Conservation (phyloP, 1,140 invertebrate species). For the Globodera rostochiensis region DNA sequence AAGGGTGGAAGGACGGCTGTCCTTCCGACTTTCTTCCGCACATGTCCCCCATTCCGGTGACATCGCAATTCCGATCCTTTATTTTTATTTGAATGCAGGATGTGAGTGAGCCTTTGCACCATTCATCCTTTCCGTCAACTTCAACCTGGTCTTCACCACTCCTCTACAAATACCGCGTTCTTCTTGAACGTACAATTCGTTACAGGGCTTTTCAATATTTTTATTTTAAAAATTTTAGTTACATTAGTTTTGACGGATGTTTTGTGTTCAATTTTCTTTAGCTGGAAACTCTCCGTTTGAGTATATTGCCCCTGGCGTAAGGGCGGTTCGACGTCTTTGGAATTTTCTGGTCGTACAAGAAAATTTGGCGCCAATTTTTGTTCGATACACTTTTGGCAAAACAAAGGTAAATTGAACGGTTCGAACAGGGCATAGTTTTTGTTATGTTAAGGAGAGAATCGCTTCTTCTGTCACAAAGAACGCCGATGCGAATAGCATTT, state of each 20-base stretch:
- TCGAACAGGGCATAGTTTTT: not conserved
- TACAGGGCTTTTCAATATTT: no score
- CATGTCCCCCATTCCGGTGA: constrained; percentile 63
- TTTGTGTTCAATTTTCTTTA: not conserved
- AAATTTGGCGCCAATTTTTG: constrained; percentile 88
- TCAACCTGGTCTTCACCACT: constrained; percentile 72
- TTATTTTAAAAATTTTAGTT: no score
- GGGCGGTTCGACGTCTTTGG: constrained; percentile 79
- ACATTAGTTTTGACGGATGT: not conserved
- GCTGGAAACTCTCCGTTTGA: constrained; percentile 85
- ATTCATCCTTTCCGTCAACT: not conserved
- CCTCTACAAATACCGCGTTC: constrained; percentile 86
- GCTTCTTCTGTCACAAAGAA: not conserved
- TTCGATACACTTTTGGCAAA: constrained; percentile 88
- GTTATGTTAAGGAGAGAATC: constrained; percentile 18
- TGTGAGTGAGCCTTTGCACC: not conserved
- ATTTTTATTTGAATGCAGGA: not conserved
- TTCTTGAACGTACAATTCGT: constrained; percentile 76
- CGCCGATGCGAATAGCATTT: constrained; percentile 59
- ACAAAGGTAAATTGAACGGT: constrained; percentile 61
- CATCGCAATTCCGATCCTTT: not conserved
- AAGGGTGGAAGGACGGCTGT: constrained; percentile 67
- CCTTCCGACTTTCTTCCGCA: constrained; percentile 79
- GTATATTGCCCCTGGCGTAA: constrained; percentile 68
- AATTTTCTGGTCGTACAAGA: constrained; percentile 88